Percentiles rank a stretch among this genome's conserved stretches.
Evolutionary conservation across 1,140 invertebrate species (phyloP).

Genomic region (Rhopalosiphum maidis): DNA sequence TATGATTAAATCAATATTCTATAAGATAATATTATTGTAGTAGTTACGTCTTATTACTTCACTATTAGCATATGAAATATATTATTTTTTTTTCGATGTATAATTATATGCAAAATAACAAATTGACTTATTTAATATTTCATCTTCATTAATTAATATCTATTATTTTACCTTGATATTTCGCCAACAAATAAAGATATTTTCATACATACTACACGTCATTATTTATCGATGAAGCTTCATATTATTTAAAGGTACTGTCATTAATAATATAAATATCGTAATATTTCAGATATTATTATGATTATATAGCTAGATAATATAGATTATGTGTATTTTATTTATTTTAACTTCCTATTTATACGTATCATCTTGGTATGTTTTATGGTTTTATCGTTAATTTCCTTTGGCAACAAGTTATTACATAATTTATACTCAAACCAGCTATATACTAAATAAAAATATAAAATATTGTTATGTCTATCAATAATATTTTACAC

Average conservation of each 20-base stretch:
- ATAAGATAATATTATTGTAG: background rate
- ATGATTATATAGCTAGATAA: too few relatives aligned
- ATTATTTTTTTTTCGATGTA: background rate
- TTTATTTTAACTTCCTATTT: background rate
- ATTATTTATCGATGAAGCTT: background rate
- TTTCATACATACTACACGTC: background rate
- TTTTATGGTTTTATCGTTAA: background rate
- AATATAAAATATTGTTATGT: background rate
- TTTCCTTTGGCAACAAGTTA: background rate
- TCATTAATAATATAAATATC: too few relatives aligned
- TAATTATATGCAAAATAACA: background rate
- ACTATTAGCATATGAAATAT: background rate
- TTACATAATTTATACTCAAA: background rate
- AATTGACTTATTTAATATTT: background rate
- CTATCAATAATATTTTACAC: background rate
- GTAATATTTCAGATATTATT: background rate
- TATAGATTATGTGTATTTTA: background rate
- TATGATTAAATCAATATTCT: constrained; percentile 13
- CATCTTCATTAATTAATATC: background rate
- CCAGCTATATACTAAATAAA: background rate
- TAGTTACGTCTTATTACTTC: background rate
- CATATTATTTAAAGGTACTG: too few relatives aligned
- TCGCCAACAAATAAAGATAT: background rate
- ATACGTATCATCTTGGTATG: background rate
- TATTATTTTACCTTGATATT: background rate